Evolutionary conservation across 2,888 invertebrate genomes (phyloP).

Genomic region (Omphaloscelis lunosa): DNA sequence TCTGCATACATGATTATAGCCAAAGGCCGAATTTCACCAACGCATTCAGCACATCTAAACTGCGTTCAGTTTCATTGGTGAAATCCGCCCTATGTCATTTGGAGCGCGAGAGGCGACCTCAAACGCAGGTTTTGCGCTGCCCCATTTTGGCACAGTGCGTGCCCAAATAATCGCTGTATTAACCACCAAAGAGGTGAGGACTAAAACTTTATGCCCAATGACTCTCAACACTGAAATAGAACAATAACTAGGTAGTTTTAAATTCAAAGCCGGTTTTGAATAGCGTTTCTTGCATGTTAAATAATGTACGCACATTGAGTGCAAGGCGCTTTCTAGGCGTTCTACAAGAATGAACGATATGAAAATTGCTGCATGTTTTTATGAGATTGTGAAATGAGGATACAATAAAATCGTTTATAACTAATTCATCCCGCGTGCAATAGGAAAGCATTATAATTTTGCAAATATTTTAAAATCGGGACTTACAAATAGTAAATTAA

Average conservation of each 20-base stretch:
- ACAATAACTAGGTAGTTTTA: slow-evolving; percentile 51
- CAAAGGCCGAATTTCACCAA: not conserved
- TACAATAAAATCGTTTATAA: not conserved
- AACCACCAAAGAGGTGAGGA: slow-evolving; percentile 49
- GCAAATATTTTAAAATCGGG: not conserved
- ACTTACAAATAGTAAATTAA: too few relatives aligned
- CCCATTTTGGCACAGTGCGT: slow-evolving; percentile 51
- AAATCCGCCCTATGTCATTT: slow-evolving; percentile 31
- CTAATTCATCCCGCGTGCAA: not conserved
- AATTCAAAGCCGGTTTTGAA: slow-evolving; percentile 55
- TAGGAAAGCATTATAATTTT: not conserved
- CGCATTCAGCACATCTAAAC: not conserved
- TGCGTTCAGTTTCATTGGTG: not conserved
- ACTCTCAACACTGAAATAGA: slow-evolving; percentile 59
- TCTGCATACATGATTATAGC: slow-evolving; percentile 49
- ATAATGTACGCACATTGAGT: slow-evolving; percentile 50
- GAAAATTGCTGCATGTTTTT: slow-evolving; percentile 10
- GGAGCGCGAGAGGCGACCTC: slow-evolving; percentile 21
- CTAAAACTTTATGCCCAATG: slow-evolving; percentile 58
- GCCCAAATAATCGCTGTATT: slow-evolving; percentile 56
- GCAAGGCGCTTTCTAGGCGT: slow-evolving; percentile 54
- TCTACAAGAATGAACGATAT: slow-evolving; percentile 26
- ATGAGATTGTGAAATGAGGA: not conserved
- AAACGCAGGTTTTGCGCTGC: slow-evolving; percentile 26
- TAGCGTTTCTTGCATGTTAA: slow-evolving; percentile 49